Percentiles rank a stretch among this genome's conserved stretches.
These are phyloP conservation scores for Cinclus cinclus DNA, from an alignment of 2,113 vertebrate species.

Conservation along the genomic window DNA sequence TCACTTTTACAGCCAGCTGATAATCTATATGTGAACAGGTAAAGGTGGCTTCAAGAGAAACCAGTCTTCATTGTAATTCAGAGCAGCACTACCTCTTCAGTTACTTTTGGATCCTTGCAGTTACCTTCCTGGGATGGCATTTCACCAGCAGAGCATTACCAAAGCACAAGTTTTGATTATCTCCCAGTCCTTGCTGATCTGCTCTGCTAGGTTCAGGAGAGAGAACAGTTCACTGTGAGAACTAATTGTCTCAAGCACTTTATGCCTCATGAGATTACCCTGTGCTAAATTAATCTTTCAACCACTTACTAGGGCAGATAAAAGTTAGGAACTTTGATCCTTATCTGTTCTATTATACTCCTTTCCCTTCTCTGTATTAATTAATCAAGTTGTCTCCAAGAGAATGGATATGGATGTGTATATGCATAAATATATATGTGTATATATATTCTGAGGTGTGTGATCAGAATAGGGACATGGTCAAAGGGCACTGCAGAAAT, in stretches of 20 bases:
- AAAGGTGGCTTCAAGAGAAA: neutral
- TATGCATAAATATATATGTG: neutral
- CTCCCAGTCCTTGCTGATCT: neutral
- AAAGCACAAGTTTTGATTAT: neutral
- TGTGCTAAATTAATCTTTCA: neutral
- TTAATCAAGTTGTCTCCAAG: neutral
- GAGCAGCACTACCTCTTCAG: neutral
- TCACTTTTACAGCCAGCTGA: neutral
- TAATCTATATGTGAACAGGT: neutral
- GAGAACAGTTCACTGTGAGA: neutral
- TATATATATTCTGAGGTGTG: neutral
- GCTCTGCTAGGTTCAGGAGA: neutral
- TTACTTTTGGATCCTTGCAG: neutral
- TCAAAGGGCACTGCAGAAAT: neutral
- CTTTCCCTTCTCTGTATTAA: neutral
- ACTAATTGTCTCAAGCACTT: neutral
- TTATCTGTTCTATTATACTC: neutral
- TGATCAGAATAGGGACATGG: neutral
- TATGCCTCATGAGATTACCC: neutral
- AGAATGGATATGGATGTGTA: neutral
- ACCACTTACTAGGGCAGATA: neutral
- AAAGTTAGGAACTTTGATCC: neutral
- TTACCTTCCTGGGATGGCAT: neutral
- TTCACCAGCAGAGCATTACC: neutral
- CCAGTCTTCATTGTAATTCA: neutral